A percentile compares a stretch with the other conserved stretches of the same genome.
These are phyloP conservation scores for Polydesmus complanatus DNA, from an alignment of 2,888 invertebrate species.

Conservation along the genomic window DNA sequence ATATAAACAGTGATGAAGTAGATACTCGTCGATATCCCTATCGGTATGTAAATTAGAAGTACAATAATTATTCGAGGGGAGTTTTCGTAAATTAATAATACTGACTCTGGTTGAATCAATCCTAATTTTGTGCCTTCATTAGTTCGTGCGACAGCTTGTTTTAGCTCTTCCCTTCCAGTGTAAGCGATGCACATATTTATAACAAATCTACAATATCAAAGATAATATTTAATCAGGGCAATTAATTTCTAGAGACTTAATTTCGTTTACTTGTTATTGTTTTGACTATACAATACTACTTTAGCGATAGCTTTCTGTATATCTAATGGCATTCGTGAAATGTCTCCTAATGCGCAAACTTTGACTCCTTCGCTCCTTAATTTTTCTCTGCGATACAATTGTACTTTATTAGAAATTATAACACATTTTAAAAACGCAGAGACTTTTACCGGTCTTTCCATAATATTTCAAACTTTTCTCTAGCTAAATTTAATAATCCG, in stretches of 20 bases:
- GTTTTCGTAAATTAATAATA: constrained; percentile 1
- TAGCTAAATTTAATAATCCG: constrained; percentile 70
- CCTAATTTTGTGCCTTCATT: constrained; percentile 51
- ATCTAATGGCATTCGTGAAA: constrained; percentile 62
- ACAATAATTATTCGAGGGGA: no score
- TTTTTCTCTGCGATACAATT: constrained; percentile 44
- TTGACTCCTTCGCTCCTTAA: constrained; percentile 69
- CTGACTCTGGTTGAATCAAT: constrained; percentile 42
- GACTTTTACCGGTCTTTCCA: constrained; percentile 56
- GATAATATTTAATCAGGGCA: background rate
- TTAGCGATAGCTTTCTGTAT: constrained; percentile 58
- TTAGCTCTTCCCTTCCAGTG: constrained; percentile 68
- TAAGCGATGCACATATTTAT: constrained; percentile 41
- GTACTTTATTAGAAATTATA: background rate
- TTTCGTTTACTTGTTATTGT: constrained; percentile 65
- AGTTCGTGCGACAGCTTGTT: constrained; percentile 52
- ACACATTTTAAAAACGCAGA: no score
- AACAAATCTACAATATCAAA: constrained; percentile 27
- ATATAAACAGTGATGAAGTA: constrained; percentile 63
- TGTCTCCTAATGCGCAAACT: constrained; percentile 72
- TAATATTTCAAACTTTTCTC: constrained; percentile 66
- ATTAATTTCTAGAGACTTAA: constrained; percentile 42
- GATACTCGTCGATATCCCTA: constrained; percentile 57
- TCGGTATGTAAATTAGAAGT: background rate
- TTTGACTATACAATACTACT: constrained; percentile 61